Base-by-base conservation (phyloP, 2,113 vertebrate genomes). In the Chamaea fasciata region DNA sequence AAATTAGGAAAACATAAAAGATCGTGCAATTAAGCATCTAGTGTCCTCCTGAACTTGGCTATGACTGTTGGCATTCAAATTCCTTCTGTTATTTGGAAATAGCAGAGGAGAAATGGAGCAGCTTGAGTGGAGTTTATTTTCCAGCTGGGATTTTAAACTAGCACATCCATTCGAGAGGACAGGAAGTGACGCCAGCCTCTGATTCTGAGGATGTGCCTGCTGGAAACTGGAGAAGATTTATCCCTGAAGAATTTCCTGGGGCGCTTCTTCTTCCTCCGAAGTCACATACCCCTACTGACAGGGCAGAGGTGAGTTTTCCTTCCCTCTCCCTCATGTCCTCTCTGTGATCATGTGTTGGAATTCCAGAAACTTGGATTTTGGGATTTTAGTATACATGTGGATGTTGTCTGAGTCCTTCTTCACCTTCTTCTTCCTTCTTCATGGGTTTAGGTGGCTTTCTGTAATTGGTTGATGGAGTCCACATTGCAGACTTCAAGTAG, bases 261-360 rank as follows among this genome's bases (percentile, higher is more conserved):
- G 24, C 53, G 31, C 19, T 23, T 64, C 24, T 18, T 42, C 49
- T 64, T 35, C 18, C 47, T 42, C 37, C n/a, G 33, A 30, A 13
- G 33, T 46, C 42, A 17, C 0, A 1, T 56, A 6, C 24, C 24
- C 2, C 2, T 15, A 6, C 33, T 75, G 47, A 28, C 39, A 44
- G 23, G 76, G 39, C 39, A 35, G 49, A 23, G 31, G 31, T n/a
- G 60, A 28, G 37, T 53, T 53, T 35, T 28, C 37, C 31, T 64
- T 26, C 14, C 31, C 23, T 10, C 30, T 13, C 42, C 24, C 37
- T 42, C 11, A 0, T 28, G 23, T n/a, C 24, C 14, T n/a, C 31
- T 46, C 49, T 31, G 31, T 53, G 26, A 11, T 47, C 46, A 47
- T 47, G 46, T 47, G 46, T 47, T 47, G 46, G 22, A 47, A 47